Evolutionary conservation across 2,113 vertebrate genomes (phyloP).

Genomic region (Macaca mulatta): DNA sequence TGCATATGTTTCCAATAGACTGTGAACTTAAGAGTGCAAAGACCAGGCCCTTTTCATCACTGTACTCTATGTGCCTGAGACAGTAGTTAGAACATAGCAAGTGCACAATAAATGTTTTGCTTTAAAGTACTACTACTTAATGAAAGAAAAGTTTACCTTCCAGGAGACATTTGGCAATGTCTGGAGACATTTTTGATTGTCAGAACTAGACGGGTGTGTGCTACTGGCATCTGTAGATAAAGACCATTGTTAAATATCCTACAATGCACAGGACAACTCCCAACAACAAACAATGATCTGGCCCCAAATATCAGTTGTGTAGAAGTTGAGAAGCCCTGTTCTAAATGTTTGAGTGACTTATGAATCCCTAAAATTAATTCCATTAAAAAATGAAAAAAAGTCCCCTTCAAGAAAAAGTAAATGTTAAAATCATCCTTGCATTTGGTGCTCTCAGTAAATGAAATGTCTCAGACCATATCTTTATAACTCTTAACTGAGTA

Average conservation of each 20-base stretch:
- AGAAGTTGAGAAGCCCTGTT: not conserved
- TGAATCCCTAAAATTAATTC: not conserved
- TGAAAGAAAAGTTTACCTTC: not conserved
- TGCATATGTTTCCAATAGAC: not conserved
- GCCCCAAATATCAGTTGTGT: not conserved
- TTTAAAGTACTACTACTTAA: not conserved
- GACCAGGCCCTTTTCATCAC: not conserved
- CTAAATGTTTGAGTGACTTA: not conserved
- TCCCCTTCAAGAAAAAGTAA: not conserved
- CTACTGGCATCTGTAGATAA: not conserved
- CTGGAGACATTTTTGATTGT: not conserved
- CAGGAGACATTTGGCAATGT: not conserved
- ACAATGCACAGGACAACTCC: not conserved
- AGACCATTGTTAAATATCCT: not conserved
- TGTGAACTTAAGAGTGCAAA: not conserved
- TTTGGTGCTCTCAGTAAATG: not conserved
- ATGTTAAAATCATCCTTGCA: not conserved
- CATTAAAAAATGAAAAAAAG: not conserved
- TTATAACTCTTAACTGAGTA: slow-evolving; percentile 16
- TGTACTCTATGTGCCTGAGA: not conserved
- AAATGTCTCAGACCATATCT: not conserved
- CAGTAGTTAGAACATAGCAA: not conserved
- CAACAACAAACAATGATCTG: not conserved
- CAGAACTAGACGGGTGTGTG: not conserved
- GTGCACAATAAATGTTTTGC: not conserved